Percentiles rank a stretch among this genome's conserved stretches.
phyloP scores from a whole-genome alignment of 2,113 vertebrate genomes.

The Paratilapia polleni region DNA sequence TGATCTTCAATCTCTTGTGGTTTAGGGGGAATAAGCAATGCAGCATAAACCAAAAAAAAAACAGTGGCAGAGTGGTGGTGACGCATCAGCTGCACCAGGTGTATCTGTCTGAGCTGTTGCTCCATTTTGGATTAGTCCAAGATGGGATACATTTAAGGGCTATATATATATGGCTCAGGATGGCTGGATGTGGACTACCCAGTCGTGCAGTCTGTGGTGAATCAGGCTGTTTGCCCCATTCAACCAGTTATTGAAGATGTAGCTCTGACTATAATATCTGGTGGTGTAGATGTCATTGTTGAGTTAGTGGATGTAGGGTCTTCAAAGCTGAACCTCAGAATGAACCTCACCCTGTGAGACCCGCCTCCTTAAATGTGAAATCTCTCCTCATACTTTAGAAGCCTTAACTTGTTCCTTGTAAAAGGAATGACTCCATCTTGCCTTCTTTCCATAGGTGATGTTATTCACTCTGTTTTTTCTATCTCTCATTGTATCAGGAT shows the following conservation, averaged over 20 bases:
- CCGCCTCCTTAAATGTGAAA: not conserved
- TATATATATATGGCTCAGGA: not conserved
- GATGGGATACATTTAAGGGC: not conserved
- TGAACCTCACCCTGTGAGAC: not conserved
- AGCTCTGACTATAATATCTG: not conserved
- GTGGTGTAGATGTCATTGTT: not conserved
- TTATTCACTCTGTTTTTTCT: too few species aligned
- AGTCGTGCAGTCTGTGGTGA: not conserved
- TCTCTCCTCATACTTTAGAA: not conserved
- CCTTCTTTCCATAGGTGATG: too few species aligned
- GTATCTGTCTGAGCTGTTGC: not conserved
- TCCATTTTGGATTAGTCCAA: not conserved
- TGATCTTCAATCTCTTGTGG: not conserved
- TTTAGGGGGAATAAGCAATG: not conserved
- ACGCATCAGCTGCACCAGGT: not conserved
- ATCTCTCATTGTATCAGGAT: too few species aligned
- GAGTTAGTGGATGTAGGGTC: not conserved
- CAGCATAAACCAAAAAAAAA: not conserved
- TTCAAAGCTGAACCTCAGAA: not conserved
- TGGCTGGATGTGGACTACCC: not conserved
- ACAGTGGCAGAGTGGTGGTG: too few species aligned
- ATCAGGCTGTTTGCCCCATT: not conserved
- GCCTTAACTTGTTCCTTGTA: not conserved
- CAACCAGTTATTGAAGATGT: not conserved
- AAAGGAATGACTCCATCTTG: too few species aligned